Base-by-base conservation (phyloP, 2,797 vertebrate genomes). In the Cyclopterus lumpus region DNA sequence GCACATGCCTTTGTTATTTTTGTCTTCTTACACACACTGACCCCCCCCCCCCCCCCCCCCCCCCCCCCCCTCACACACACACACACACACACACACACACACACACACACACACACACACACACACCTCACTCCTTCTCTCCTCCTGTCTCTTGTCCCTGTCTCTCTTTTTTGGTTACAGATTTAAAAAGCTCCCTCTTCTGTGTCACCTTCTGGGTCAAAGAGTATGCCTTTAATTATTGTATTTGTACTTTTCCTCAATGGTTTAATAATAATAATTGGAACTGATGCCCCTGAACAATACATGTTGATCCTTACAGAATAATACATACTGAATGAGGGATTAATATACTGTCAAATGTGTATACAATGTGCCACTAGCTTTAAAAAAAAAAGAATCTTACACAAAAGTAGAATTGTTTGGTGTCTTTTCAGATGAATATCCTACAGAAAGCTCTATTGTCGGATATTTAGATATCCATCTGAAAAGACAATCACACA, bases 1-100 rank as follows among this genome's bases (percentile, higher is more conserved):
- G 53, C 70, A 83, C 86, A 90, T 85, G 85, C 80, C 78, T 87
- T 80, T 83, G 88, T 86, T 91, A 91, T 91, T 92, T 91, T 85
- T 70, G 77, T 87, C 83, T 20, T 46, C 34, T 61, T 63, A 26
- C 75, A 20, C 59, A 49, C 58, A 40, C 63, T n/a, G n/a, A n/a
- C 28, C n/a, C 60, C 12, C 14, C 54, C 15, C 42, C 38, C 15
- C 22, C 26, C 15, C 11, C 12, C 53, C 6, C 26, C 14, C 26
- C 26, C 2, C 28, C 26, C 26, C 26, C 28, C 26, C 26, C 22
- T 22, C 22, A n/a, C n/a, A 54, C 51, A n/a, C n/a, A n/a, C n/a
- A n/a, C n/a, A n/a, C n/a, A n/a, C n/a, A n/a, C n/a, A n/a, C n/a
- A n/a, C n/a, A n/a, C n/a, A n/a, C n/a, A n/a, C n/a, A n/a, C n/a